These are phyloP conservation scores for Catagonus wagneri DNA, from an alignment of 2,113 vertebrate genomes.

Conservation along the genomic window DNA sequence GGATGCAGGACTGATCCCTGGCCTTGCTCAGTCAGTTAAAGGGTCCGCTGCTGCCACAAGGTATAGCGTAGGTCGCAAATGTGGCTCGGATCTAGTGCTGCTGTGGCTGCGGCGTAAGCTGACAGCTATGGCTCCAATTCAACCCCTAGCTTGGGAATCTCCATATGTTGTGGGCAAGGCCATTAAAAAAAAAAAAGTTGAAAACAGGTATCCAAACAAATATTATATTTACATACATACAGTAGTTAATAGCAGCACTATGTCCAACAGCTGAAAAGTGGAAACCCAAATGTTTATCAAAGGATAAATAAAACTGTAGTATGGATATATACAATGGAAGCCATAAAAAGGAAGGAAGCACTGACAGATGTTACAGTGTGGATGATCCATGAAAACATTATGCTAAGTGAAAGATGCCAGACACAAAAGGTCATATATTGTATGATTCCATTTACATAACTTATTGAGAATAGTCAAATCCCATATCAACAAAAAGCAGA, in stretches of 20 bases:
- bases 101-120: no score
- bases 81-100: no score
- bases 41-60: no score
- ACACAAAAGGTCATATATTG: background rate
- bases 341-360: background rate
- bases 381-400: background rate
- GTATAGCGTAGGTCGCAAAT: no score
- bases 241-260: background rate
- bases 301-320: background rate
- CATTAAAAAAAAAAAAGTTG: background rate
- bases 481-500: background rate
- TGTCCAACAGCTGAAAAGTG: background rate
- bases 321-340: background rate
- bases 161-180: no score
- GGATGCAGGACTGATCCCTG: no score
- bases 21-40: no score
- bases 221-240: background rate
- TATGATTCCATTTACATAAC: background rate
- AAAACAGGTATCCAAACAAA: background rate
- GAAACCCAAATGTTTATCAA: background rate
- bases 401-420: background rate
- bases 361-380: background rate
- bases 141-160: no score
- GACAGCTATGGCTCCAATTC: no score
- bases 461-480: background rate